Evolutionary conservation across 2,113 vertebrate species (phyloP).

Genomic region (Nettapus auritus): DNA sequence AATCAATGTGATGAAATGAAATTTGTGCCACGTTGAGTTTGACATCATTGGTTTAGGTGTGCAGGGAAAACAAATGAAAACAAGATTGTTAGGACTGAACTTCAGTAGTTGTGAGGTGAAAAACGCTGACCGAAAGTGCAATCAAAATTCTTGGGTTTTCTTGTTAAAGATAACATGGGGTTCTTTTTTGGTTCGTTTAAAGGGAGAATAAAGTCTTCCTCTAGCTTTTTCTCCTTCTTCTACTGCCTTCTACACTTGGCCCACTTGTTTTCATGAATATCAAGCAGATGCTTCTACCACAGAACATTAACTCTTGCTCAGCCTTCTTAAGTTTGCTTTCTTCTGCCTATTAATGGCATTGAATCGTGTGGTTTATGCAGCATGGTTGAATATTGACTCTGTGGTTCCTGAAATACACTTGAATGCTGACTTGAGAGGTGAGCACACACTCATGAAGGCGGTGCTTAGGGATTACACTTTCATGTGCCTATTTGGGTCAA

Average conservation of each 20-base stretch:
- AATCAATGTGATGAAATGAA: neutral
- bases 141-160: neutral
- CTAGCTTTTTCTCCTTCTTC: neutral
- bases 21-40: constrained; percentile 48
- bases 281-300: neutral
- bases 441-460: neutral
- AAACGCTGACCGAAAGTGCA: neutral
- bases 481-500: neutral
- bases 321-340: neutral
- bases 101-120: neutral
- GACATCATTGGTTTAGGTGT: constrained; percentile 16
- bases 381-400: neutral
- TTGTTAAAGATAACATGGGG: neutral
- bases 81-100: neutral
- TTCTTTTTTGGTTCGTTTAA: neutral
- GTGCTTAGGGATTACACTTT: neutral
- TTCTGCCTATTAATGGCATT: neutral
- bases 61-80: constrained; percentile 57
- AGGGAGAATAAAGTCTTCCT: neutral
- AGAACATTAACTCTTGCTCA: neutral
- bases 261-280: neutral
- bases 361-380: neutral
- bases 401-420: neutral
- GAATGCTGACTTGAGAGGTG: neutral
- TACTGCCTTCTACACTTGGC: neutral